Evolutionary conservation across 2,113 vertebrate genomes (phyloP), one percentile per base, ranked within the genome.

Genomic region (Syngnathus floridae): DNA sequence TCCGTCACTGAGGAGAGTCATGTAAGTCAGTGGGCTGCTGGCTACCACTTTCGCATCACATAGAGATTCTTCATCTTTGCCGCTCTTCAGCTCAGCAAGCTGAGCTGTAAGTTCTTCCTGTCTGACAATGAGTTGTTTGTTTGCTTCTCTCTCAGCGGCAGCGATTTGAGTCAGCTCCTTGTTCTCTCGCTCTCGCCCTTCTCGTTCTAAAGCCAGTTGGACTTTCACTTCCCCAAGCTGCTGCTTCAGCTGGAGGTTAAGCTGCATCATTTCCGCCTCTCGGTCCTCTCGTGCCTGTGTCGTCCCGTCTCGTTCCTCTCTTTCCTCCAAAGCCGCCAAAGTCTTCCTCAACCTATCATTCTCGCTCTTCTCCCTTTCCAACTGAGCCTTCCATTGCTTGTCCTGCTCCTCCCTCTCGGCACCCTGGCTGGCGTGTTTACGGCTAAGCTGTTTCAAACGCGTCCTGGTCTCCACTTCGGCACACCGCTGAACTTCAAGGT

Each of bases 371-470:
- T 89, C 88, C 45, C 65, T 80, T 67, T 91, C 91, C 71, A 92
- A 66, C 37, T 90, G 78, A n/a, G 56, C 41, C 48, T 59, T 86
- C 66, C 75, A 84, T 60, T 84, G 81, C 38, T 70, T 82, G 35
- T 82, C 78, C 52, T 83, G 79, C 35, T 89, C 87, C n/a, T 79
- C 76, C 61, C 76, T 81, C 55, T 86, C 78, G 0, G 60, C 79
- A 0, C 71, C 59, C 66, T 87, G 85, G 41, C 68, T 77, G 10
- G 87, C 73, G 7, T 82, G 77, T 77, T 89, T 92, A 43, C 87
- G 87, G 66, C 85, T 85, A 3, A 90, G 82, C 81, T 91, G 90
- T 65, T 91, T 91, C 22, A 92, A 83, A 13, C 88, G 87, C 9
- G 84, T 87, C 70, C 86, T 84, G 46, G 90, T 79, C 77, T 92